Evolutionary conservation across 2,888 invertebrate genomes (phyloP).

Genomic region (Cantharis lateralis): DNA sequence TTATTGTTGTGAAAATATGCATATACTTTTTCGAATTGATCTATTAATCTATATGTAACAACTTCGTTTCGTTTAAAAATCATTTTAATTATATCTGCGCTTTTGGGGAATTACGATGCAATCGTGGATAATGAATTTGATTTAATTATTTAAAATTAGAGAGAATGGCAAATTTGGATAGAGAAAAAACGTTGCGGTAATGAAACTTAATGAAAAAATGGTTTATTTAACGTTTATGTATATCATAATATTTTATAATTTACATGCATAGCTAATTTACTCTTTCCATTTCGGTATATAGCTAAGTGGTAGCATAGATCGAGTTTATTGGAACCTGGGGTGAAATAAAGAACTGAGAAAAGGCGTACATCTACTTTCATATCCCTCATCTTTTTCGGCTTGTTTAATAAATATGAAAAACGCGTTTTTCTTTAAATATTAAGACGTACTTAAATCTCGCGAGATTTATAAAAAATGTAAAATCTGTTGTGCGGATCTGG

Average conservation of each 20-base stretch:
- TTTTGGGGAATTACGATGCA: no score
- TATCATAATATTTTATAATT: conserved; percentile 12
- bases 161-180: neutral
- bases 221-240: neutral
- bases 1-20: no score
- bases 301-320: conserved; percentile 42
- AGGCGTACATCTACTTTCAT: conserved; percentile 20
- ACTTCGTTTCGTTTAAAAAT: no score
- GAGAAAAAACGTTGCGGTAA: neutral
- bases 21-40: no score
- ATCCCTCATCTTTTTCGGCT: conserved; percentile 17
- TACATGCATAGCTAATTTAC: conserved; percentile 27
- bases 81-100: no score
- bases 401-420: conserved; percentile 16
- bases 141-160: no score
- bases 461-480: neutral
- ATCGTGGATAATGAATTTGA: no score
- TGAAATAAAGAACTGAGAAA: conserved; percentile 40
- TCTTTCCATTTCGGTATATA: conserved; percentile 35
- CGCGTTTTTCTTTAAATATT: conserved; percentile 1
- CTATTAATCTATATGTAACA: neutral
- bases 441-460: neutral
- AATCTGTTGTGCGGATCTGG: neutral
- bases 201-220: neutral
- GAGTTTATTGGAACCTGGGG: conserved; percentile 42